A percentile compares a stretch with the other conserved stretches of the same genome.
phyloP scores from a whole-genome alignment of 2,888 invertebrate genomes.

The Phengaris arion region DNA sequence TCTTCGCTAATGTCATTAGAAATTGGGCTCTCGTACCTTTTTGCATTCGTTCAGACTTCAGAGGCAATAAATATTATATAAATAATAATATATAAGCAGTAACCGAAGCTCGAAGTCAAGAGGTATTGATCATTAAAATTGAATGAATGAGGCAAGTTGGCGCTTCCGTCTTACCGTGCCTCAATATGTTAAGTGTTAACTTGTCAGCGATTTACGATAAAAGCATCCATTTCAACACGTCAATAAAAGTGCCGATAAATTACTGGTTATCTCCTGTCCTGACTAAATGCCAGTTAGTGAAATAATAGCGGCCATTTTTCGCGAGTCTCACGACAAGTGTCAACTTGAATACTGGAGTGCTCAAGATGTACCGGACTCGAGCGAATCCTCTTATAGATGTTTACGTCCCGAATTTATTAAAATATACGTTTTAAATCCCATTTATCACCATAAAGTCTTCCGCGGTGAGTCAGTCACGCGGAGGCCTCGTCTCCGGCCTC shows the following conservation, averaged over 20 bases:
- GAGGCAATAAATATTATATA: background rate
- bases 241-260: background rate
- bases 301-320: constrained; percentile 16
- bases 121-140: background rate
- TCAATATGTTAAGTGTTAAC: constrained; percentile 9
- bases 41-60: background rate
- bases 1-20: too few relatives aligned
- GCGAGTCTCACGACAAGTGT: background rate
- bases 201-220: constrained; percentile 14
- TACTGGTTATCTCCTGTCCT: background rate
- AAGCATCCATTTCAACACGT: constrained; percentile 1
- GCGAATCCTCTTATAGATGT: constrained; percentile 26
- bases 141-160: background rate
- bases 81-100: background rate
- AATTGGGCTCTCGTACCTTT: too few relatives aligned
- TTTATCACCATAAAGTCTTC: constrained; percentile 48
- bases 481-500: constrained; percentile 36
- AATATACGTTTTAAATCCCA: constrained; percentile 36
- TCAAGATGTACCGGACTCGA: background rate
- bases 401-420: constrained; percentile 33
- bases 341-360: background rate
- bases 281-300: background rate
- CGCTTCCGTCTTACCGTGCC: background rate
- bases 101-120: background rate
- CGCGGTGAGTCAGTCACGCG: constrained; percentile 62